Evolutionary conservation across 2,113 vertebrate genomes (phyloP).

Genomic region (Alligator mississippiensis): DNA sequence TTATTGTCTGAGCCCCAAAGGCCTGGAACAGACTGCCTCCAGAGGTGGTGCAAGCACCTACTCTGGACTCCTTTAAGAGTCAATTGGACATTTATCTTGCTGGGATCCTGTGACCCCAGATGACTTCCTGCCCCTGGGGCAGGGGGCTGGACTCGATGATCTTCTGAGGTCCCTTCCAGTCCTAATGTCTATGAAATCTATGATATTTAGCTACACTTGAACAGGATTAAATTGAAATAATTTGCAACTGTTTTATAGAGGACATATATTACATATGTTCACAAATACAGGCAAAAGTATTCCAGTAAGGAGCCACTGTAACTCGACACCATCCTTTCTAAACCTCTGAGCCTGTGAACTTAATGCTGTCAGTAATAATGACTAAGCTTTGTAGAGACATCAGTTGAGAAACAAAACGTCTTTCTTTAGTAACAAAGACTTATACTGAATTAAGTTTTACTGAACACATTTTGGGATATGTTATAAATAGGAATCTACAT

Average conservation of each 20-base stretch:
- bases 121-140: no score
- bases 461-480: constrained; percentile 23
- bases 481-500: background rate
- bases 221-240: constrained; percentile 58
- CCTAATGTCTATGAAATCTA: constrained; percentile 67
- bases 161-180: background rate
- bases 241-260: constrained; percentile 45
- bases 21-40: no score
- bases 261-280: constrained; percentile 3
- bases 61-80: no score
- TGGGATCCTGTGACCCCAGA: no score
- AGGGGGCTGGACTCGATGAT: no score
- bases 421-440: background rate
- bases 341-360: constrained; percentile 18
- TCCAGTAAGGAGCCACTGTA: background rate
- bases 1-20: no score
- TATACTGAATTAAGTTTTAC: constrained; percentile 35
- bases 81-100: no score
- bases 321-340: background rate
- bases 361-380: constrained; percentile 35
- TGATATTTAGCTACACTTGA: constrained; percentile 66
- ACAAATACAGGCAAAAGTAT: constrained; percentile 25
- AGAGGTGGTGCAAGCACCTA: no score
- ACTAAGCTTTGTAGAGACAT: constrained; percentile 1
- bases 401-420: background rate